phyloP scores from a whole-genome alignment of 2,113 vertebrate genomes.

The Pangasianodon hypophthalmus region DNA sequence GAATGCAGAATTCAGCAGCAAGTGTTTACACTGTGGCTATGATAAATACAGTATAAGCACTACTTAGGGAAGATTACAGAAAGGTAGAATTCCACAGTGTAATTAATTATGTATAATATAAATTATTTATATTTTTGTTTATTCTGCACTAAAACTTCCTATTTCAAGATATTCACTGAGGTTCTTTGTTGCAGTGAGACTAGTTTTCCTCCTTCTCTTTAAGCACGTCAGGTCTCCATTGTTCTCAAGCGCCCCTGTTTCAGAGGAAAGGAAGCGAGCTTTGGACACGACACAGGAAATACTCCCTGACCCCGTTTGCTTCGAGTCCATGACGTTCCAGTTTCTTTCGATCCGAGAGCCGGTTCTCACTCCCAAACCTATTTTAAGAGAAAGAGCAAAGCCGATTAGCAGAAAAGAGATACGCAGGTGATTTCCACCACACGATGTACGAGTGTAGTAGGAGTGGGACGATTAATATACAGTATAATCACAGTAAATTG shows the following conservation, averaged over 20 bases:
- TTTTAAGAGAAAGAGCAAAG: not conserved
- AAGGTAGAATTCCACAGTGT: not conserved
- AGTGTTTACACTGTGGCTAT: not conserved
- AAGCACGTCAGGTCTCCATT: constrained; percentile 50
- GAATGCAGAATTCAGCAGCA: not conserved
- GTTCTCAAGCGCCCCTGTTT: constrained; percentile 47
- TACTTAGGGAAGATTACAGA: not conserved
- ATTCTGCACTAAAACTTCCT: not conserved
- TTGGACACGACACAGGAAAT: constrained; percentile 13
- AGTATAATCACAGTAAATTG: not conserved
- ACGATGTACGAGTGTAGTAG: not conserved
- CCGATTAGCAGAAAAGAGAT: not conserved
- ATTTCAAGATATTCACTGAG: not conserved
- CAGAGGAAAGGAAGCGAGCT: constrained; percentile 51
- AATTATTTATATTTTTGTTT: not conserved
- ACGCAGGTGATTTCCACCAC: not conserved
- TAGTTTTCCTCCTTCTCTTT: constrained; percentile 35
- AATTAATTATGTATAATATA: not conserved
- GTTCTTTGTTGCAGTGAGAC: constrained; percentile 44
- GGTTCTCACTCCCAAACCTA: not conserved
- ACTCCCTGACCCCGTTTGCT: constrained; percentile 1
- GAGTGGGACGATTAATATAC: not conserved
- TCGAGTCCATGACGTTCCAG: not conserved
- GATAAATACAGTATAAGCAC: not conserved
- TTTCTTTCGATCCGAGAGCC: not conserved